Evolutionary conservation across 2,797 vertebrate species (phyloP).

Genomic region (Halcyon badia): DNA sequence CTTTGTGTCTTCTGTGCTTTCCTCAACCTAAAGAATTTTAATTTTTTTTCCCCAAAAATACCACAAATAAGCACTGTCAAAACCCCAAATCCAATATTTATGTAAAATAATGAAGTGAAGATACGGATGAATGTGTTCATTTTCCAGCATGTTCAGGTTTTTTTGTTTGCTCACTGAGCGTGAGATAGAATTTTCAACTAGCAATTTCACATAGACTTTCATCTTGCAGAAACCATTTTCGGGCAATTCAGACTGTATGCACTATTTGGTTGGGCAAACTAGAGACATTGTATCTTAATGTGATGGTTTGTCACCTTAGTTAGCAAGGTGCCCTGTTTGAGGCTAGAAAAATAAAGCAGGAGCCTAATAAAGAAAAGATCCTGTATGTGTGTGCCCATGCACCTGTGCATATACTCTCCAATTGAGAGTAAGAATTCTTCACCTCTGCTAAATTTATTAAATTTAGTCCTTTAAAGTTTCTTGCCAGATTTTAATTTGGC

Average conservation of each 20-base stretch:
- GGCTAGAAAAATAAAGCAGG: not conserved
- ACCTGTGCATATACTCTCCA: not conserved
- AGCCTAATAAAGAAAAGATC: not conserved
- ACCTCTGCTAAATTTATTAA: not conserved
- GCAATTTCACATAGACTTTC: slow-evolving; percentile 35
- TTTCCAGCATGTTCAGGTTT: not conserved
- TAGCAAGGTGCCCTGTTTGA: not conserved
- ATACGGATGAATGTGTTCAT: not conserved
- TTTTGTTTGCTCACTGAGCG: slow-evolving; percentile 20
- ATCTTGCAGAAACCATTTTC: slow-evolving; percentile 34
- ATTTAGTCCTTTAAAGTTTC: not conserved
- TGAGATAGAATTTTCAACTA: slow-evolving; percentile 54
- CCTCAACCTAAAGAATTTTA: not conserved
- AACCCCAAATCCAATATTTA: not conserved
- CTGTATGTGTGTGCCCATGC: not conserved
- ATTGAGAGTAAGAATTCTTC: not conserved
- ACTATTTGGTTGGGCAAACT: not conserved
- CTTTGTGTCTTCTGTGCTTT: not conserved
- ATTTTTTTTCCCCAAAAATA: not conserved
- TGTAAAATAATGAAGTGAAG: slow-evolving; percentile 35
- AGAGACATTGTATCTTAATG: not conserved
- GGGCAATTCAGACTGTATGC: not conserved
- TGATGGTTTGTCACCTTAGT: not conserved
- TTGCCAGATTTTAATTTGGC: not conserved
- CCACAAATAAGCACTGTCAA: not conserved